Evolutionary conservation across 1,140 invertebrate genomes (phyloP).

Genomic region (Drosophila chauvacae): DNA sequence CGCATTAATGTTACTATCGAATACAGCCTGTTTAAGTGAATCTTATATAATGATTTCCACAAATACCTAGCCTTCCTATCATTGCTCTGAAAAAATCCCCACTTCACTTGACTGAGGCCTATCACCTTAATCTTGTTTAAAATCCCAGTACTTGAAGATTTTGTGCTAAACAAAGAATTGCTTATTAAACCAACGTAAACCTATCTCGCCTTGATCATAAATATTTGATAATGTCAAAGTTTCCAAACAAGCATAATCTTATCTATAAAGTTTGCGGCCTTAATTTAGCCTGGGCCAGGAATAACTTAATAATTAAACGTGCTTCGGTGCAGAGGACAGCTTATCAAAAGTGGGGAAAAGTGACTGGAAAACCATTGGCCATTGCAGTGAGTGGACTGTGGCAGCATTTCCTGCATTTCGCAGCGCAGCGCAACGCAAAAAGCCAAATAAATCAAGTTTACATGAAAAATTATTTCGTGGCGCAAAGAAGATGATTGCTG

Average conservation of each 20-base stretch:
- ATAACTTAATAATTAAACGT: slow-evolving; percentile 25
- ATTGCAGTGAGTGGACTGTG: slow-evolving; percentile 19
- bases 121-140: slow-evolving; percentile 5
- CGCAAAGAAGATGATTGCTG: slow-evolving; percentile 39
- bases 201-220: slow-evolving; percentile 5
- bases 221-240: slow-evolving; percentile 13
- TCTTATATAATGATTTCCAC: not conserved
- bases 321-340: slow-evolving; percentile 3
- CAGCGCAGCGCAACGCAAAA: slow-evolving; percentile 8
- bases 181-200: not conserved
- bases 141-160: not conserved
- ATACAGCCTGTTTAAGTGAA: not conserved
- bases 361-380: slow-evolving; percentile 12
- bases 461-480: slow-evolving; percentile 51
- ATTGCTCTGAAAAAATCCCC: not conserved
- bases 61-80: not conserved
- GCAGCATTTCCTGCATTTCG: slow-evolving; percentile 39
- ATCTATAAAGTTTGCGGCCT: slow-evolving; percentile 13
- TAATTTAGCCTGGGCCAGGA: slow-evolving; percentile 14
- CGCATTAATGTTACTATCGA: not conserved
- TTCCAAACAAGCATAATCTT: slow-evolving; percentile 16
- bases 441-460: slow-evolving; percentile 55
- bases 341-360: slow-evolving; percentile 25
- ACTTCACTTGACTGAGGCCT: too few relatives aligned
- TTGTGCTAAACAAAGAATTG: not conserved